Evolutionary conservation across 2,888 invertebrate genomes (phyloP), one percentile per base, ranked within the genome.

Genomic region (Apotomis betuletana): DNA sequence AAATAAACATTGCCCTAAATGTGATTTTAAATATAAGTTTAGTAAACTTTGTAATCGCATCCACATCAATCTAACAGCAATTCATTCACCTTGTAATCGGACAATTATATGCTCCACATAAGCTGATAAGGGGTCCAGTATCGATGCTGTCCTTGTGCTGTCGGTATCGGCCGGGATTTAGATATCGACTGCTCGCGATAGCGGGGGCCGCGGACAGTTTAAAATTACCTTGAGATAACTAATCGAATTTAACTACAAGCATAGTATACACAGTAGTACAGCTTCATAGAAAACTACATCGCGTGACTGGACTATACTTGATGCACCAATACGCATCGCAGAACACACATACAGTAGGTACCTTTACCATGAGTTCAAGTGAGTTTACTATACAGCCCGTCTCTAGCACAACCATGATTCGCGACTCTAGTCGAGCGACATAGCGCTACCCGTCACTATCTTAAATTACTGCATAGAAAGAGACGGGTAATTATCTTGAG

Each of bases 181-280:
- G 51, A 62, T 71, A 67, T 70, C 67, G 58, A 8, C 36, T 41
- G 6, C 61, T 38, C 9, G 38, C 74, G 81, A 83, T 81, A 81
- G 74, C 75, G 77, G 85, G 75, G 83, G 85, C 84, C 85, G 75
- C 78, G 78, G 69, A 74, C 38, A 57, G 15, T 63, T 72, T 69
- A 62, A 74, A 70, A 70, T 77, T 72, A 70, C 77, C 75, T 75
- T 75, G 73, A 73, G 69, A 73, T 74, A 68, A 57, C 46, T 69
- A 58, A 9, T 9, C 49, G 9, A 10, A 49, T 9, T 49, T 1
- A 49, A 49, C 49, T 9, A 49, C 8, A 10, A 49, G 9, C 49
- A 10, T 9, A 49, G 49, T 49, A 49, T 10, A 41, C 5, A 6
- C 41, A 41, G 41, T 41, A 41, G 0, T 6, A 41, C 41, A 41